Percentiles rank a stretch among this genome's conserved stretches.
These are phyloP conservation scores for Stegodyphus dumicola DNA, from an alignment of 1,140 invertebrate species.

Conservation along the genomic window DNA sequence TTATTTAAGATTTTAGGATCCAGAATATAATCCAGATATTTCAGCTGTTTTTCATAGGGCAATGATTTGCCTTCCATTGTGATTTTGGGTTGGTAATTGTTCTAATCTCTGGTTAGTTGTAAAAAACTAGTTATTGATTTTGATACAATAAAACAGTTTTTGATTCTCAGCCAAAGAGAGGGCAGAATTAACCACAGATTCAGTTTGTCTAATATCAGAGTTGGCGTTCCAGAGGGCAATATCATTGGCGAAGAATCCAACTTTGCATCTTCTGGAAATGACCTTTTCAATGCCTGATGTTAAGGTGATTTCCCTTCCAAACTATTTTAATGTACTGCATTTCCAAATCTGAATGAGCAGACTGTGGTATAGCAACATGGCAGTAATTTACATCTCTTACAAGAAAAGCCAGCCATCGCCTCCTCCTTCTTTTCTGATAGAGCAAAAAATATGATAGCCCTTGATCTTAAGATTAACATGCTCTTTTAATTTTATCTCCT, in stretches of 20 bases:
- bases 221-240: background rate
- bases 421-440: no score
- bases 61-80: background rate
- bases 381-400: no score
- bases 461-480: no score
- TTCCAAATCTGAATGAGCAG: no score
- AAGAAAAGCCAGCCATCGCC: no score
- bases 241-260: background rate
- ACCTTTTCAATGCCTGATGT: background rate
- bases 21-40: background rate
- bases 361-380: no score
- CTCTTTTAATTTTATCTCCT: no score
- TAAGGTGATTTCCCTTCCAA: no score
- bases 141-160: background rate
- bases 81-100: conserved; percentile 1
- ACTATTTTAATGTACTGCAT: no score
- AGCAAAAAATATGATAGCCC: no score
- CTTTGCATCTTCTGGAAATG: background rate
- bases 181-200: background rate
- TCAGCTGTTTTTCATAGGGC: background rate
- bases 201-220: background rate
- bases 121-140: conserved; percentile 1
- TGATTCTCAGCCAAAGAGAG: background rate
- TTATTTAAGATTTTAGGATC: background rate
- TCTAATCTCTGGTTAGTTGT: background rate